A percentile compares a stretch with the other conserved stretches of the same genome.
Evolutionary conservation across 2,888 invertebrate genomes (phyloP).

Genomic region (Lobophora halterata): DNA sequence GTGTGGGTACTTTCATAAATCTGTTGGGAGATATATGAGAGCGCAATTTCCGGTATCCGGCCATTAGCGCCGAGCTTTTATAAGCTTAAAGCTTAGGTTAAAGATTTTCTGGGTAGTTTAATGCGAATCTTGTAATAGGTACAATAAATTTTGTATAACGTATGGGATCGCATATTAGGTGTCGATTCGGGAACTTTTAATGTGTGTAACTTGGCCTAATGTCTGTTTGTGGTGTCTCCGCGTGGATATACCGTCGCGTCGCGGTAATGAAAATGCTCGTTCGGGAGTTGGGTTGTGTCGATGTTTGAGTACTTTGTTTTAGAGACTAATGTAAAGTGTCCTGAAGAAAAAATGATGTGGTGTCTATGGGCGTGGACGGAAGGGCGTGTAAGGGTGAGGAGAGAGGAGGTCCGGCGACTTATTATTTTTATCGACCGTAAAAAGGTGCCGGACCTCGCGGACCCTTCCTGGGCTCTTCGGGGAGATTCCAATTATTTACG

Average conservation of each 20-base stretch:
- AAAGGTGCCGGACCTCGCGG: conserved; percentile 70
- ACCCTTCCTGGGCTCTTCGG: conserved; percentile 64
- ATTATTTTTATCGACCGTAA: conserved; percentile 78
- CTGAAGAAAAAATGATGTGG: conserved; percentile 77
- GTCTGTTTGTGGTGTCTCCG: conserved; percentile 57
- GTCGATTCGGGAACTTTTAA: conserved; percentile 78
- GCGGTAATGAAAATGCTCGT: conserved; percentile 35
- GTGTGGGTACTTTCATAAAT: conserved; percentile 92
- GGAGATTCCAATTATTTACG: conserved; percentile 72
- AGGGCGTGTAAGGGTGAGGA: conserved; percentile 42
- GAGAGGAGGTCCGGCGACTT: conserved; percentile 53
- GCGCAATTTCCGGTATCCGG: conserved; percentile 95
- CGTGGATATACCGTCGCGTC: conserved; percentile 18
- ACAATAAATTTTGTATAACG: conserved; percentile 80
- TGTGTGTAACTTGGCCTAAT: conserved; percentile 79
- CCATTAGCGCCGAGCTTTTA: conserved; percentile 87
- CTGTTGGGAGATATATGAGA: conserved; percentile 94
- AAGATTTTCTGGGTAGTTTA: conserved; percentile 82
- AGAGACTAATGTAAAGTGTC: conserved; percentile 43
- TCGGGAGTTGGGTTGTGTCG: conserved; percentile 24
- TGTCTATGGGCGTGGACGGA: conserved; percentile 71
- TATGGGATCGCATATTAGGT: conserved; percentile 81
- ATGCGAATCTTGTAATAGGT: conserved; percentile 81
- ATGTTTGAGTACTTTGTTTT: conserved; percentile 29
- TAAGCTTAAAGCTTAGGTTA: conserved; percentile 83